Evolutionary conservation across 2,113 vertebrate genomes (phyloP).

Genomic region (Noturus placidus): DNA sequence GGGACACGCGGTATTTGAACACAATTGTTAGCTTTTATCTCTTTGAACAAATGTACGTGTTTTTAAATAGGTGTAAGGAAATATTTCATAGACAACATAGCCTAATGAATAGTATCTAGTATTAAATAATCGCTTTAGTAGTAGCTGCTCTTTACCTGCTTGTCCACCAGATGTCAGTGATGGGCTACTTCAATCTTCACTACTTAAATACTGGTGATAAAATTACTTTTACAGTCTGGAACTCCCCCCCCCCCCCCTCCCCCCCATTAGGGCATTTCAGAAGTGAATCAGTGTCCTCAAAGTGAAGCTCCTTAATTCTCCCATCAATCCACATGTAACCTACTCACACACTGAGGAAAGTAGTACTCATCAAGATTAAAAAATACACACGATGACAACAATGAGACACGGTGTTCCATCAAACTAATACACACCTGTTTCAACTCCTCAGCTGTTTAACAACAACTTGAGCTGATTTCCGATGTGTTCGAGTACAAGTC

Average conservation of each 20-base stretch:
- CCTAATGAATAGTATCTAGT: neutral
- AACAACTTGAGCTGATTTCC: neutral
- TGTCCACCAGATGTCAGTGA: slow-evolving; percentile 11
- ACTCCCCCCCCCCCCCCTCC: no score
- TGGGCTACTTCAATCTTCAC: neutral
- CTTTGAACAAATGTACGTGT: neutral
- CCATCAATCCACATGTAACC: neutral
- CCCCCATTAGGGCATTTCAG: neutral
- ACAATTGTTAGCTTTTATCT: neutral
- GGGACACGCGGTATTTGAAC: neutral
- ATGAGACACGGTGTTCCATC: neutral
- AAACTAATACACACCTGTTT: no score
- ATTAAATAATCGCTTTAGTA: neutral
- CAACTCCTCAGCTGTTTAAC: neutral
- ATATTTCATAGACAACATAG: neutral
- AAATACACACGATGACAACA: neutral
- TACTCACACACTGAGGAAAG: neutral
- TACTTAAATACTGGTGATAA: neutral
- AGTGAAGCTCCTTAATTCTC: neutral
- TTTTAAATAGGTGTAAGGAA: neutral
- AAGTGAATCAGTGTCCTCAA: neutral
- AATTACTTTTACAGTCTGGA: neutral
- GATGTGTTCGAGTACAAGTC: neutral
- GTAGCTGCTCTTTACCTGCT: neutral
- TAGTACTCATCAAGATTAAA: neutral